Evolutionary conservation across 2,113 vertebrate genomes (phyloP), one percentile per base, ranked within the genome.

Genomic region (Prionailurus viverrinus): DNA sequence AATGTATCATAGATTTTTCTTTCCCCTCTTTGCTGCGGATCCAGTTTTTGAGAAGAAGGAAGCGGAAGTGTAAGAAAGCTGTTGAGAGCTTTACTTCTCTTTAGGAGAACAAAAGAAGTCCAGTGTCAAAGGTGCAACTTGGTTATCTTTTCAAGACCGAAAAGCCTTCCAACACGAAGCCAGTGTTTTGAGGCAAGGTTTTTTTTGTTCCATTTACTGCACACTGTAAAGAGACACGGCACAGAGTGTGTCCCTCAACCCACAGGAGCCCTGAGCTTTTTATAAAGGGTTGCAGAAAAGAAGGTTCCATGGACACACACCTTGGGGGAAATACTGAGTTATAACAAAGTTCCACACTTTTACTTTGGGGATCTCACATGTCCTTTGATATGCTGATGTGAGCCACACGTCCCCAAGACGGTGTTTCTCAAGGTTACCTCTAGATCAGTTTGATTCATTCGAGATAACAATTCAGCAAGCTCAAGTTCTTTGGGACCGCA

Each of bases 101-200:
- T 81, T 87, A 83, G 25, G 53, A 88, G 45, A 91, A 91, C 89
- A n/a, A 91, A 91, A 74, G 29, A 41, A 90, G 73, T 33, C 4
- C 29, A 33, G 14, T 86, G 39, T 68, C 23, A 93, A 88, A 87
- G 48, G 36, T 63, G 12, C 29, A 0, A 89, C 80, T 96, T 89
- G 69, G 76, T 94, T 65, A 55, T 53, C 82, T 48, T 94, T 87
- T 88, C 13, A 95, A 68, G 80, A 79, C 8, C 90, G n/a, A 81
- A 73, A 92, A 83, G 58, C 13, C 55, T 82, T 94, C 8, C 79
- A 85, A 91, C 51, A 58, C 21, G 61, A 74, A 95, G 58, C 79
- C 18, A 85, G 7, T 53, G 23, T 48, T 93, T 95, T 93, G 55
- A 97, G 53, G n/a, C 78, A 69, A 78, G 27, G 2, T 39, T 85